Evolutionary conservation across 2,797 vertebrate genomes (phyloP).

Genomic region (Spondyliosoma cantharus): DNA sequence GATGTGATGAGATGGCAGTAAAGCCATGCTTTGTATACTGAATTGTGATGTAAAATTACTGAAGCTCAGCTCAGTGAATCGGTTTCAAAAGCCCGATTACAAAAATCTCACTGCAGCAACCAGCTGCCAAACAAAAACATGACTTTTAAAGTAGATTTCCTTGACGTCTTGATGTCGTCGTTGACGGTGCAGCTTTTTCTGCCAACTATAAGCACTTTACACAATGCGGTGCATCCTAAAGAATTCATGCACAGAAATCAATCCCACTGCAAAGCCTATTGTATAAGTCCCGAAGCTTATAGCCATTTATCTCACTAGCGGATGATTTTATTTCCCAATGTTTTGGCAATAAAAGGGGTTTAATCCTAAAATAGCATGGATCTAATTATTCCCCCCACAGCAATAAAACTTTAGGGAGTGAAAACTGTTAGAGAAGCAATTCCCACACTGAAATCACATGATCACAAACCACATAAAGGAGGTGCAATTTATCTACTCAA

Average conservation of each 20-base stretch:
- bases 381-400: conserved; percentile 43
- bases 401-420: conserved; percentile 46
- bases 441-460: conserved; percentile 47
- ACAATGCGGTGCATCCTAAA: not conserved
- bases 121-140: not conserved
- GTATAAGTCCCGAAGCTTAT: conserved; percentile 3
- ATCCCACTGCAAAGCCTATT: conserved; percentile 12
- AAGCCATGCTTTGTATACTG: conserved; percentile 32
- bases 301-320: conserved; percentile 38
- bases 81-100: conserved; percentile 29
- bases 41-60: conserved; percentile 28
- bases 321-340: conserved; percentile 34
- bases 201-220: not conserved
- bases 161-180: no score
- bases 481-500: conserved; percentile 48
- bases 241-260: not conserved
- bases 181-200: not conserved
- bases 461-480: conserved; percentile 52
- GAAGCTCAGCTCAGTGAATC: conserved; percentile 29
- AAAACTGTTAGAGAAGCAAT: conserved; percentile 35
- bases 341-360: conserved; percentile 42
- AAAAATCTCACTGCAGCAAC: not conserved
- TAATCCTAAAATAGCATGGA: conserved; percentile 41
- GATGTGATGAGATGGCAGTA: conserved; percentile 23
- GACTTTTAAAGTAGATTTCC: not conserved